A percentile compares a stretch with the other conserved stretches of the same genome.
Evolutionary conservation across 2,113 vertebrate species (phyloP).

Genomic region (Passer domesticus): DNA sequence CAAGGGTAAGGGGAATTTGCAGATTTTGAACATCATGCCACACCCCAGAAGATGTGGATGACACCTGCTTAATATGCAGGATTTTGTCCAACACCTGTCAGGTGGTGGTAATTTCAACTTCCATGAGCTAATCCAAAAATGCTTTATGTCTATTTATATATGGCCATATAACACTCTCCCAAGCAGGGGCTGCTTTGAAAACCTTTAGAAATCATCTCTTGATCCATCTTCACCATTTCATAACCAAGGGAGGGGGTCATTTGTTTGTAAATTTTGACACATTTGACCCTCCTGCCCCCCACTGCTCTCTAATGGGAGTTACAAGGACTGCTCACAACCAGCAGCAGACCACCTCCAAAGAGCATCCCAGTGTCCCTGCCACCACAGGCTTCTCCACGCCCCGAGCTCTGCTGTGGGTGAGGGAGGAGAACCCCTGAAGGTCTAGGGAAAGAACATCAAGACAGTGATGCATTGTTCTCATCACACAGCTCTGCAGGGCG

Average conservation of each 20-base stretch:
- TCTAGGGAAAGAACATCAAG: background rate
- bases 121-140: background rate
- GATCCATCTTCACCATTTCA: background rate
- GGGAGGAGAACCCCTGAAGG: background rate
- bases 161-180: background rate
- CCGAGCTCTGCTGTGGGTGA: background rate
- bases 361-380: background rate
- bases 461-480: background rate
- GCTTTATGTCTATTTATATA: background rate
- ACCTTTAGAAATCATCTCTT: background rate
- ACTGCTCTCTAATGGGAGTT: background rate
- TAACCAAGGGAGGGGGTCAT: background rate
- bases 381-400: background rate
- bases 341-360: background rate
- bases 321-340: background rate
- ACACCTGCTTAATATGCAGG: background rate
- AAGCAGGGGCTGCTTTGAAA: background rate
- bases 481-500: background rate
- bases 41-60: background rate
- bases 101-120: background rate
- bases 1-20: background rate
- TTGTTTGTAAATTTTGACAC: background rate
- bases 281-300: background rate
- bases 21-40: background rate
- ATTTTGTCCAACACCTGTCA: background rate